Evolutionary conservation across 2,113 vertebrate species (phyloP), one percentile per base, ranked within the genome.

Genomic region (Sapayoa aenigma): DNA sequence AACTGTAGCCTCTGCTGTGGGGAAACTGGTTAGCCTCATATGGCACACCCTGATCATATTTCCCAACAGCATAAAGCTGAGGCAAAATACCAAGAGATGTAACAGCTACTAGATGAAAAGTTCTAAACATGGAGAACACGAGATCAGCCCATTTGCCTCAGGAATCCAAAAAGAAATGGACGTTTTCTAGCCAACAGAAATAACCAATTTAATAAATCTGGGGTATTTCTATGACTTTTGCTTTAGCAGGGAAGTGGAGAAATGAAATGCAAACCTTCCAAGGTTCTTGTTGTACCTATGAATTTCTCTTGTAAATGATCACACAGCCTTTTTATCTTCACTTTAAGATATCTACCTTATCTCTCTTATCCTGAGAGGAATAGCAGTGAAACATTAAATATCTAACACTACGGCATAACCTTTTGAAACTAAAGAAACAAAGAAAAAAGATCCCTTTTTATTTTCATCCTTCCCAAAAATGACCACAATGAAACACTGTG

Each of bases 21-120:
- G 72, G 67, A 91, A 94, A 74, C 47, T 63, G 83, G 68, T 78
- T 86, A 90, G 91, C 83, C 56, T 93, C 73, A 56, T 69, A 30
- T 41, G 80, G 60, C 50, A 88, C 65, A 89, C 52, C 50, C 47
- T 59, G 42, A 16, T 92, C 39, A 21, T 41, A 19, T 81, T 93
- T 92, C 86, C 71, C 77, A 94, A 71, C 39, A 81, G 35, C 19
- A 2, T 16, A 53, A 55, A 68, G n/a, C 55, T 73, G 75, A 88
- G 44, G 39, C 42, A 92, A 55, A 86, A 75, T 49, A 44, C 19
- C 49, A 12, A 31, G 56, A 65, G 6, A 27, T 84, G 60, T 58
- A 89, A 80, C 31, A 77, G 14, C 24, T 85, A 79, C n/a, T 44
- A 60, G 11, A 17, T 60, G 75, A 59, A 82, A 90, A 49, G 24